Percentiles rank a stretch among this genome's conserved stretches.
Conservation (phyloP, 64 coral and sea anemone species). For the Catalaphyllia jardinei region DNA sequence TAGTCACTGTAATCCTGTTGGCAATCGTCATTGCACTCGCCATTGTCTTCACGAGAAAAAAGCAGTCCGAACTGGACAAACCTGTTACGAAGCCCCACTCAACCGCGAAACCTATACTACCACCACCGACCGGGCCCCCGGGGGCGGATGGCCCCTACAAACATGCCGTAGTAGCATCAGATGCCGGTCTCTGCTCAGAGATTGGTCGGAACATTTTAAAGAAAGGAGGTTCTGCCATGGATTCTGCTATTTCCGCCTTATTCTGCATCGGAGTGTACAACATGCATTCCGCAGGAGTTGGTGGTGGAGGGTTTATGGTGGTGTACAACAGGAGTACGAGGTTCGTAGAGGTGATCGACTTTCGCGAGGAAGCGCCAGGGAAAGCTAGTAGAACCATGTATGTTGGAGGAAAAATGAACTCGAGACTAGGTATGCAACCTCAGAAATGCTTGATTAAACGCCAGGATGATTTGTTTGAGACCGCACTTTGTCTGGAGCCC, state of each 20-base stretch:
- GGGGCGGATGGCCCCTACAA: constrained; percentile 77
- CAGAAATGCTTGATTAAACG: background rate
- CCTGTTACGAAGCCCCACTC: background rate
- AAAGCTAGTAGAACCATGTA: constrained; percentile 73
- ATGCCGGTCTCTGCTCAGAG: constrained; percentile 78
- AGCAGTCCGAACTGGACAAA: background rate
- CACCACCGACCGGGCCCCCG: constrained; percentile 68
- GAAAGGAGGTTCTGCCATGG: constrained; percentile 72
- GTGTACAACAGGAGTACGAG: constrained; percentile 78
- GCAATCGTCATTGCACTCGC: constrained; percentile 31
- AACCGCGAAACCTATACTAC: constrained; percentile 7
- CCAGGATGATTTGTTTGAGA: background rate
- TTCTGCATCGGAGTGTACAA: constrained; percentile 90
- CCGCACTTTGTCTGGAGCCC: background rate
- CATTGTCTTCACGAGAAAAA: constrained; percentile 26
- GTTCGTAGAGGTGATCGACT: constrained; percentile 84
- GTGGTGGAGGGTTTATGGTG: constrained; percentile 90
- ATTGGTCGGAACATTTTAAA: constrained; percentile 89
- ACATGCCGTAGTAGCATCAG: constrained; percentile 74
- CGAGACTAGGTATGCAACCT: constrained; percentile 56
- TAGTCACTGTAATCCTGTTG: background rate
- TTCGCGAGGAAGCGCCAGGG: constrained; percentile 88
- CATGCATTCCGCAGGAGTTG: constrained; percentile 92
- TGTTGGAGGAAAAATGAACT: constrained; percentile 62
- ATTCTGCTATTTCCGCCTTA: constrained; percentile 71